Conservation (phyloP, 1,140 invertebrate genomes). For the Scaptodrosophila lebanonensis region DNA sequence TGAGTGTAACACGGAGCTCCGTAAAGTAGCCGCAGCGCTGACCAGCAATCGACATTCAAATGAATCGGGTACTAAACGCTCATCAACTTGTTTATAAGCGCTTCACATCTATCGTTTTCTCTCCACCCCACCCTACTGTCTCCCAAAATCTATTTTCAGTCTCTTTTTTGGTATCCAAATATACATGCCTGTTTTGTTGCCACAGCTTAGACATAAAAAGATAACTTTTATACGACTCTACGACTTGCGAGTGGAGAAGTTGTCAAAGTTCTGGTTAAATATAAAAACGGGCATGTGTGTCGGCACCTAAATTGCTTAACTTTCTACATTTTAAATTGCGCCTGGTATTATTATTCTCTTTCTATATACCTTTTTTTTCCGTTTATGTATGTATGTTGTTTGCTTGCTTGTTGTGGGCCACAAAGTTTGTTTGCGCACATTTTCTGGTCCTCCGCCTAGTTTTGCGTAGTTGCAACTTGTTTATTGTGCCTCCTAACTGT, state of each 20-base stretch:
- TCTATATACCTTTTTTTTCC: neutral
- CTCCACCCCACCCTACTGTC: neutral
- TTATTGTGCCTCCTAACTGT: too few species aligned
- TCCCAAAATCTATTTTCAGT: conserved; percentile 9
- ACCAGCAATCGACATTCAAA: conserved; percentile 73
- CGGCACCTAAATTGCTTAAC: too few species aligned
- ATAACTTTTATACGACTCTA: too few species aligned
- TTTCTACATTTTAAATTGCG: neutral
- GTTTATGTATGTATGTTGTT: neutral
- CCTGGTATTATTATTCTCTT: neutral
- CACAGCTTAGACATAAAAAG: too few species aligned
- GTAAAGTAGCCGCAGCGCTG: conserved; percentile 45
- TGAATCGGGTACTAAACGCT: conserved; percentile 69
- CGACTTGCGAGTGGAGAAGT: too few species aligned
- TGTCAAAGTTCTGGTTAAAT: too few species aligned
- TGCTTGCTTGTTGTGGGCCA: neutral
- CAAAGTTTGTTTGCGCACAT: too few species aligned
- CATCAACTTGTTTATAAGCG: conserved; percentile 23
- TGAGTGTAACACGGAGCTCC: conserved; percentile 63
- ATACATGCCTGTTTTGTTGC: neutral
- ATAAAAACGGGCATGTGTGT: too few species aligned
- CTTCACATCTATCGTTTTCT: conserved; percentile 5
- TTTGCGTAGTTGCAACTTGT: too few species aligned
- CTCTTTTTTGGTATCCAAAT: neutral
- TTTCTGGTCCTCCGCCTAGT: too few species aligned